phyloP scores from a whole-genome alignment of 92 coral and sea anemone species.

The Palythoa grandiflora region DNA sequence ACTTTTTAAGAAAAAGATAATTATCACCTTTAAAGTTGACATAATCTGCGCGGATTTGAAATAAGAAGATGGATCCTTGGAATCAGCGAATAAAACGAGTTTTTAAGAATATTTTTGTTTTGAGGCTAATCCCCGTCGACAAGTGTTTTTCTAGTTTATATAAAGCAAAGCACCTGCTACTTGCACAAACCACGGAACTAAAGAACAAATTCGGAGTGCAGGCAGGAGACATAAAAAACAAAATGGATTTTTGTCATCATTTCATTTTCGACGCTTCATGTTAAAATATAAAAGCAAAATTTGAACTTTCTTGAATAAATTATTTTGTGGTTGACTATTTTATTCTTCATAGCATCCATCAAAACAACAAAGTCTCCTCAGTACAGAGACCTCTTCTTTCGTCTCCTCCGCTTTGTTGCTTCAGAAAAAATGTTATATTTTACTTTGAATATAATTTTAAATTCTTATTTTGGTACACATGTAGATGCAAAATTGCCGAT shows the following conservation, averaged over 20 bases:
- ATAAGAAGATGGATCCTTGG: not conserved
- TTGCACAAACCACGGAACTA: not conserved
- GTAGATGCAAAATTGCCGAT: not conserved
- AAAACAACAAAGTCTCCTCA: not conserved
- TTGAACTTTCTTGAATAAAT: not conserved
- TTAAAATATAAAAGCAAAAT: not conserved
- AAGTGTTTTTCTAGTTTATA: conserved; percentile 16
- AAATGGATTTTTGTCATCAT: not conserved
- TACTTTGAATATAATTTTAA: not conserved
- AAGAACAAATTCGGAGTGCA: not conserved
- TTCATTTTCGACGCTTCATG: not conserved
- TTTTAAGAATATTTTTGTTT: conserved; percentile 2
- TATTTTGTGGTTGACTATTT: not conserved
- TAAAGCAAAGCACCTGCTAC: conserved; percentile 45
- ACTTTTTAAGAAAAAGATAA: not conserved
- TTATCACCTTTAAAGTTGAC: not conserved
- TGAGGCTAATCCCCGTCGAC: not conserved
- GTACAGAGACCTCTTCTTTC: not conserved
- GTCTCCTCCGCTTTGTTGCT: not conserved
- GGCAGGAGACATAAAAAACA: not conserved
- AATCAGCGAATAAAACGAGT: not conserved
- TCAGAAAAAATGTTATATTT: not conserved
- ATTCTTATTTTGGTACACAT: not conserved
- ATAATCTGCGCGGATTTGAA: not conserved
- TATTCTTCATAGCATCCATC: not conserved